Conservation (phyloP, 2,797 vertebrate species). For the Oceanodroma leucorhoa region DNA sequence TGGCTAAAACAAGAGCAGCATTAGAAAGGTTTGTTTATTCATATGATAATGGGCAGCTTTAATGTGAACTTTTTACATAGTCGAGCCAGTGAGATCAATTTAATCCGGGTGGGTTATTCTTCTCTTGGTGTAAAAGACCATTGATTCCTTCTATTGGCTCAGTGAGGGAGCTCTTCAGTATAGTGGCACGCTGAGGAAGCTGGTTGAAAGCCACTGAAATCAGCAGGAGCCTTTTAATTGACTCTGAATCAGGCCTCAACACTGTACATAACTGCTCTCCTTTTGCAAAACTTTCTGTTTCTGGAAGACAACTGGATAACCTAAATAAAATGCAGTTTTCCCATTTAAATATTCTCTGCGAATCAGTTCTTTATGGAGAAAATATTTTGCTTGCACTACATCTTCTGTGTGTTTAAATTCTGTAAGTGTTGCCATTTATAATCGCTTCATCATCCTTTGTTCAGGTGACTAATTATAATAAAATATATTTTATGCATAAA, state of each 20-base stretch:
- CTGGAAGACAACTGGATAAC: slow-evolving; percentile 24
- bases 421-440: slow-evolving; percentile 19
- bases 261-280: slow-evolving; percentile 23
- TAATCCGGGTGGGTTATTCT: slow-evolving; percentile 64
- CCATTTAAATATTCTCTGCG: not conserved
- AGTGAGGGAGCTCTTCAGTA: slow-evolving; percentile 38
- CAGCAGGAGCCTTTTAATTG: slow-evolving; percentile 65
- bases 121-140: slow-evolving; percentile 59
- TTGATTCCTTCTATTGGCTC: slow-evolving; percentile 57
- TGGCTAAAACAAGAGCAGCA: slow-evolving; percentile 1
- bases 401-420: not conserved
- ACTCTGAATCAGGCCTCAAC: slow-evolving; percentile 48
- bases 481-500: slow-evolving; percentile 57
- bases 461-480: slow-evolving; percentile 65
- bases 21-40: slow-evolving; percentile 52
- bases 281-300: slow-evolving; percentile 44
- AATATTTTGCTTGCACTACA: not conserved
- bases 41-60: slow-evolving; percentile 53
- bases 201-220: slow-evolving; percentile 59
- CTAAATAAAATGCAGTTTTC: slow-evolving; percentile 27
- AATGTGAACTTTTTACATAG: slow-evolving; percentile 39
- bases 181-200: slow-evolving; percentile 33
- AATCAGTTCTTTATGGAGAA: not conserved
- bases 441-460: slow-evolving; percentile 48
- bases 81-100: slow-evolving; percentile 57